A percentile compares a stretch with the other conserved stretches of the same genome.
These are phyloP conservation scores for Orcinus orca DNA, from an alignment of 2,113 vertebrate species.

Conservation along the genomic window DNA sequence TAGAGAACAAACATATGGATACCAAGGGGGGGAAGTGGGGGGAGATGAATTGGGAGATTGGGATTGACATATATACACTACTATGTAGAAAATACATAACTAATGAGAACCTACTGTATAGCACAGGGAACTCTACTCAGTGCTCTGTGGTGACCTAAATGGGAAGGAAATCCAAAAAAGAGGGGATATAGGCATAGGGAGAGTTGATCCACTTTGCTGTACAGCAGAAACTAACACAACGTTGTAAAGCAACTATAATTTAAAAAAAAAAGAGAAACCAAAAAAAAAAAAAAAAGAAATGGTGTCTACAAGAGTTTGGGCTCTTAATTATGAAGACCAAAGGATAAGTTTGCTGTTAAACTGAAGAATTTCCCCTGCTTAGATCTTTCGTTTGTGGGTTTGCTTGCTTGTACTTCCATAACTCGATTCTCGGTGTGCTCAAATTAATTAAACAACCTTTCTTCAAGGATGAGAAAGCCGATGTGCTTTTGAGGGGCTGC, in stretches of 20 bases:
- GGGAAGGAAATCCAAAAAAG: neutral
- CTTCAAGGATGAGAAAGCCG: neutral
- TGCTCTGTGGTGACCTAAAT: too few relatives aligned
- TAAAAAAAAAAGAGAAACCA: neutral
- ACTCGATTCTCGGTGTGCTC: slow-evolving; percentile 6
- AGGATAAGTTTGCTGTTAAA: neutral
- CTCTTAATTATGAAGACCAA: neutral
- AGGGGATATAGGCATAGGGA: neutral
- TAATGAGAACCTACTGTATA: too few relatives aligned
- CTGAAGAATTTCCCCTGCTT: neutral
- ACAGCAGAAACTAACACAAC: neutral
- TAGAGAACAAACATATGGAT: too few relatives aligned
- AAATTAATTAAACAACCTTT: slow-evolving; percentile 44
- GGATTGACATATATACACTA: too few relatives aligned
- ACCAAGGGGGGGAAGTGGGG: too few relatives aligned
- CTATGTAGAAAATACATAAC: too few relatives aligned
- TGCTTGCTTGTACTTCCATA: neutral
- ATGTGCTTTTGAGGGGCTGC: neutral
- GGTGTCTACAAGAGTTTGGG: neutral
- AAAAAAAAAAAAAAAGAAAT: neutral
- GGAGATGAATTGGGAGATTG: too few relatives aligned
- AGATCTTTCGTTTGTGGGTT: neutral
- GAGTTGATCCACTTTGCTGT: neutral
- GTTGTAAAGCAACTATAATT: neutral
- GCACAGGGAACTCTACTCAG: too few relatives aligned